These are phyloP conservation scores for Palythoa heliodiscus DNA, from an alignment of 92 coral and sea anemone genomes.

Conservation along the genomic window DNA sequence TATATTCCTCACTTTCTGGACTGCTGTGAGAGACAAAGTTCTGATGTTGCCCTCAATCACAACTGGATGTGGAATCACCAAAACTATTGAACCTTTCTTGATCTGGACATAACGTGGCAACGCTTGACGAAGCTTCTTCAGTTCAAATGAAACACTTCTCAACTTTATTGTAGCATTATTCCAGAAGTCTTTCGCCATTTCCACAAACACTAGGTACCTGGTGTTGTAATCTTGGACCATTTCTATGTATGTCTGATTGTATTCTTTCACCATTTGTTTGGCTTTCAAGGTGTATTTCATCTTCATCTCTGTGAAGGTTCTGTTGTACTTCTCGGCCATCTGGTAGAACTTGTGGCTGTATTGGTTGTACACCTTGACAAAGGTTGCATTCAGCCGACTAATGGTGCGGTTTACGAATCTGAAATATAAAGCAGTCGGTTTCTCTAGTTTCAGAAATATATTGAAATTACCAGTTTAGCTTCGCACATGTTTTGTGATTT, in stretches of 20 bases:
- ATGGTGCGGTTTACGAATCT: slow-evolving; percentile 52
- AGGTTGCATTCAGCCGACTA: slow-evolving; percentile 49
- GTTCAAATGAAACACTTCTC: slow-evolving; percentile 9
- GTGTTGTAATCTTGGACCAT: background rate
- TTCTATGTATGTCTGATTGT: slow-evolving; percentile 13
- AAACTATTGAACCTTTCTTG: slow-evolving; percentile 58
- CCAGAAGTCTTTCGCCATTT: slow-evolving; percentile 5
- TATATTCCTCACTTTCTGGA: slow-evolving; percentile 66
- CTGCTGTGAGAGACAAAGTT: slow-evolving; percentile 56
- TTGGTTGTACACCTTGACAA: background rate
- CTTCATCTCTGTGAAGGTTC: slow-evolving; percentile 21
- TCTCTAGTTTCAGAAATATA: too few relatives aligned
- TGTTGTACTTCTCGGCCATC: slow-evolving; percentile 9
- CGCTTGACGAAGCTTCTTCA: slow-evolving; percentile 49
- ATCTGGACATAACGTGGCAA: slow-evolving; percentile 71
- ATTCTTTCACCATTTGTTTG: slow-evolving; percentile 9
- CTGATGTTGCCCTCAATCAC: slow-evolving; percentile 56
- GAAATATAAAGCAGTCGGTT: background rate
- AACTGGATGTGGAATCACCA: slow-evolving; percentile 73
- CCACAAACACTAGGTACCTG: background rate
- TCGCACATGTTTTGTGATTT: too few relatives aligned
- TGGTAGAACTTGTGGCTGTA: background rate
- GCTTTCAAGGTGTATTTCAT: background rate
- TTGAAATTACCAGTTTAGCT: too few relatives aligned
- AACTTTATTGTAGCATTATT: slow-evolving; percentile 19